phyloP scores from a whole-genome alignment of 2,113 vertebrate genomes.

The Ramphastos sulfuratus region DNA sequence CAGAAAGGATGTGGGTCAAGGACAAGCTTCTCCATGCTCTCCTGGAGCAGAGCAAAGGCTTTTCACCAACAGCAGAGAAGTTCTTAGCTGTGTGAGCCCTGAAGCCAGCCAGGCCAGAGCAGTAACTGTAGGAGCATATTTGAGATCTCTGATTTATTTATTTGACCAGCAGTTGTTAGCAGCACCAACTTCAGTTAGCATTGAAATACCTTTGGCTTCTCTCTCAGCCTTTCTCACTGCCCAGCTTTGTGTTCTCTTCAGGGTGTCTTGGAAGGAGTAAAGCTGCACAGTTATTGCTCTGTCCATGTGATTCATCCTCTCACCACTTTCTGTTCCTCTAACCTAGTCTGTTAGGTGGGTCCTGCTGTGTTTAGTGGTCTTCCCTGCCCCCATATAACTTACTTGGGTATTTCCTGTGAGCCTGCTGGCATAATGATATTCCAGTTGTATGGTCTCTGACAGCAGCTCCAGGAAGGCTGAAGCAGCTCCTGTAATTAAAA shows the following conservation, averaged over 20 bases:
- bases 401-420: constrained; percentile 26
- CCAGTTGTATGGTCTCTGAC: background rate
- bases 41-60: background rate
- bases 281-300: rapidly evolving
- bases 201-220: background rate
- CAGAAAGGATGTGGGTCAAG: rapidly evolving
- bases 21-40: background rate
- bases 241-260: rapidly evolving
- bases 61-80: background rate
- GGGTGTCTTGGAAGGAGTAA: background rate
- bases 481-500: constrained; percentile 3
- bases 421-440: background rate
- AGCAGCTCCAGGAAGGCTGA: background rate
- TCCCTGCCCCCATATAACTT: background rate
- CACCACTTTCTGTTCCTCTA: background rate
- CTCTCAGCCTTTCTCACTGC: background rate
- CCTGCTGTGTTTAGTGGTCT: constrained; percentile 12
- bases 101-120: background rate
- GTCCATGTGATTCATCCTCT: background rate
- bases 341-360: constrained; percentile 21
- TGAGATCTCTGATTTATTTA: background rate
- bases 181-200: background rate
- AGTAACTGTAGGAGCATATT: background rate
- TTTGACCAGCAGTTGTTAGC: background rate
- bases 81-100: background rate